Evolutionary conservation across 1,140 invertebrate genomes (phyloP), one percentile per base, ranked within the genome.

Genomic region (Physella acuta): DNA sequence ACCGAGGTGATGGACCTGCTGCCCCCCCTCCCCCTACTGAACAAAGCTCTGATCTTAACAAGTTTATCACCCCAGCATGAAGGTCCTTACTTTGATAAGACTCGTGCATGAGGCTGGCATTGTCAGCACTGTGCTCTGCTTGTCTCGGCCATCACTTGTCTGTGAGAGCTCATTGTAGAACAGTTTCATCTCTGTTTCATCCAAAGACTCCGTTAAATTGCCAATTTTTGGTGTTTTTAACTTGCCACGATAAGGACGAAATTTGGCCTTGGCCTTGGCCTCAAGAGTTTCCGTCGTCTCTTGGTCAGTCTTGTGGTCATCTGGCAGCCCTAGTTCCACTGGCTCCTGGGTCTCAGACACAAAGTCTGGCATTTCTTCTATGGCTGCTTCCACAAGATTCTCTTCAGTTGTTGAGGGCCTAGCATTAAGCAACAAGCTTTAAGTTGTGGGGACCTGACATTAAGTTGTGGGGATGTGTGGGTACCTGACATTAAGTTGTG

Each of bases 51-150:
- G n/a, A n/a, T n/a, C n/a, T n/a, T n/a, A n/a, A n/a, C n/a, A n/a
- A n/a, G n/a, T n/a, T n/a, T n/a, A n/a, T n/a, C n/a, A n/a, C n/a
- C n/a, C n/a, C n/a, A n/a, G n/a, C n/a, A n/a, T n/a, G n/a, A n/a
- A n/a, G n/a, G n/a, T n/a, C n/a, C n/a, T n/a, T 77, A 84, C 82
- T 73, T 81, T 83, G 16, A 84, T 58, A 71, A 83, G 78, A 51
- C 77, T 79, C 56, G 79, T 78, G 74, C 81, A 82, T 31, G 81
- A 82, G 3, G 75, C 73, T 16, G 82, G 82, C 78, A 81, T 82
- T 14, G 76, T 78, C 4, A 79, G 49, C 3, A 79, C 36, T n/a
- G 67, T 75, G 58, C 70, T 72, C 24, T 59, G 52, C n/a, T 71
- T 70, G 5, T 75, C 65, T 51, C 61, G 63, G 34, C 52, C 68